Percentiles rank a stretch among this genome's conserved stretches.
Conservation (phyloP, 2,888 invertebrate species). For the Heterodera filipjevi region DNA sequence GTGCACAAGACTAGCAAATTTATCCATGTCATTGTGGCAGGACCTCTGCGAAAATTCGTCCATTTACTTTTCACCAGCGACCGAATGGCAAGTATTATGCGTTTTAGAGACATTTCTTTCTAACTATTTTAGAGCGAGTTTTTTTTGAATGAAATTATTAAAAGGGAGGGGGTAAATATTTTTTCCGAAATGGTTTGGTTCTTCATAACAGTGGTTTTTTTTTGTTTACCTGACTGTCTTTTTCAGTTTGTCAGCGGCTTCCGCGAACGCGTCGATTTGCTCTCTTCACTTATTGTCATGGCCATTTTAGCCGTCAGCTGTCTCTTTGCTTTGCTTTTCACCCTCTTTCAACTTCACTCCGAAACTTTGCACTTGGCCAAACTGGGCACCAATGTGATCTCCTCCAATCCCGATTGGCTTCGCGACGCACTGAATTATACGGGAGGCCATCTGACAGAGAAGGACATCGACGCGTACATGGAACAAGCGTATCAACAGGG, state of each 20-base stretch:
- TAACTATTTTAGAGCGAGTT: background rate
- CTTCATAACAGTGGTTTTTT: background rate
- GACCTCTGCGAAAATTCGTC: conserved; percentile 62
- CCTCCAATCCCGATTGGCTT: conserved; percentile 61
- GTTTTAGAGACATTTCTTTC: conserved; percentile 29
- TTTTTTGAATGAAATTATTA: conserved; percentile 25
- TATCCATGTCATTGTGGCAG: conserved; percentile 60
- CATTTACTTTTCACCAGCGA: conserved; percentile 54
- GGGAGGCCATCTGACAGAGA: conserved; percentile 57
- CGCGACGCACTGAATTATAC: conserved; percentile 61
- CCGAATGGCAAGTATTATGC: too few species aligned
- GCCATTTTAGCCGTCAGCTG: conserved; percentile 51
- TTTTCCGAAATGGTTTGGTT: background rate
- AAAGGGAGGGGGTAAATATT: background rate
- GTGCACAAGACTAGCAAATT: conserved; percentile 47
- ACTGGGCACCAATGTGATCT: conserved; percentile 56
- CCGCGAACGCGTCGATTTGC: conserved; percentile 55
- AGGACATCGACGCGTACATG: conserved; percentile 63
- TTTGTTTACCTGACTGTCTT: background rate
- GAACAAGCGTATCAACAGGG: conserved; percentile 64
- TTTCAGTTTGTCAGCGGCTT: conserved; percentile 48
- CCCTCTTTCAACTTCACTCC: conserved; percentile 59
- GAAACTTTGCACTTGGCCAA: conserved; percentile 58
- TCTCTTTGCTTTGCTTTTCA: conserved; percentile 53
- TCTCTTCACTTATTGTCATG: conserved; percentile 64